Evolutionary conservation across 2,113 vertebrate genomes (phyloP).

Genomic region (Campylorhamphus procurvoides): DNA sequence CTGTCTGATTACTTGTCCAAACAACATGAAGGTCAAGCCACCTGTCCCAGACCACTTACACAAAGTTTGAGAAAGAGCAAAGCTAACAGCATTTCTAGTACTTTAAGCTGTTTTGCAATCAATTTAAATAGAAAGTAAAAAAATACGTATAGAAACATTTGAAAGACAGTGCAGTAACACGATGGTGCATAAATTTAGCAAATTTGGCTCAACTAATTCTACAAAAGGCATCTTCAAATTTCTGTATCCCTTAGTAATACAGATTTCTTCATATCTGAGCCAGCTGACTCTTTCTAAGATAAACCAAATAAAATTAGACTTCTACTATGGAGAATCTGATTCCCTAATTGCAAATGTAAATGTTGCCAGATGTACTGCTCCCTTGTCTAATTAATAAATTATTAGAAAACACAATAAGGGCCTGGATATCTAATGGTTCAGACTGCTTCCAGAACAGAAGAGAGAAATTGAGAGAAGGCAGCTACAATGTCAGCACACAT

Average conservation of each 20-base stretch:
- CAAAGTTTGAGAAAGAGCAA: neutral
- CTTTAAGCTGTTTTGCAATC: neutral
- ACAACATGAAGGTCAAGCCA: neutral
- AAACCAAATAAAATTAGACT: conserved; percentile 62
- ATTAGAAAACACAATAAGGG: conserved; percentile 69
- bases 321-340: conserved; percentile 13
- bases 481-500: neutral
- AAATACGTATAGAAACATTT: neutral
- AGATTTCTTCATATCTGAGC: conserved; percentile 15
- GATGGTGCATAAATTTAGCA: neutral
- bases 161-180: neutral
- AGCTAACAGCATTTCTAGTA: neutral
- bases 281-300: conserved; percentile 37
- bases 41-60: neutral
- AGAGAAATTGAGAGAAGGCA: neutral
- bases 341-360: conserved; percentile 70
- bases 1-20: neutral
- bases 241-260: neutral
- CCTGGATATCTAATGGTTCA: conserved; percentile 5
- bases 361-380: conserved; percentile 70
- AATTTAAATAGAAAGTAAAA: neutral
- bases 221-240: neutral
- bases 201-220: neutral
- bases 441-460: conserved; percentile 1
- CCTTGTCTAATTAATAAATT: conserved; percentile 74